Evolutionary conservation across 2,113 vertebrate species (phyloP).

Genomic region (Scytalopus superciliaris): DNA sequence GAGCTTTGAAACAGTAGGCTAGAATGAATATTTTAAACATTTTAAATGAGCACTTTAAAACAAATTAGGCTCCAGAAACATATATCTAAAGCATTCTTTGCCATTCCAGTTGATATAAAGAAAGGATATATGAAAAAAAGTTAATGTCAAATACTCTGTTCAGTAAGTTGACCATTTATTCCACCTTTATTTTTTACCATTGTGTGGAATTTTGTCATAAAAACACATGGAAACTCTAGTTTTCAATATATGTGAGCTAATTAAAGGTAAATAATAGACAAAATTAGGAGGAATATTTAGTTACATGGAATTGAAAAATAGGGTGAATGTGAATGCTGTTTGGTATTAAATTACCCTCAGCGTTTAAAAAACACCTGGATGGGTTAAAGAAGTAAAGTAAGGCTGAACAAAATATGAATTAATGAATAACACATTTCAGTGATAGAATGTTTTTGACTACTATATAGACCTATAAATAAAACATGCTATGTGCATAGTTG

Average conservation of each 20-base stretch:
- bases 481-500: slow-evolving; percentile 50
- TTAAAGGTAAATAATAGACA: slow-evolving; percentile 66
- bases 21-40: slow-evolving; percentile 39
- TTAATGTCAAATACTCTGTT: slow-evolving; percentile 17
- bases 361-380: slow-evolving; percentile 71
- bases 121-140: slow-evolving; percentile 41
- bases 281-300: slow-evolving; percentile 46
- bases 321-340: slow-evolving; percentile 11
- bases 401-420: slow-evolving; percentile 73
- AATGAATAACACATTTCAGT: slow-evolving; percentile 75
- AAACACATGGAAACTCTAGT: neutral
- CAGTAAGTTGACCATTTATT: neutral
- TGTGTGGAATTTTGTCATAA: slow-evolving; percentile 36
- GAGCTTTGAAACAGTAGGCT: slow-evolving; percentile 34
- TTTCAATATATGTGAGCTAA: slow-evolving; percentile 32
- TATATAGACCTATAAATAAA: slow-evolving; percentile 74
- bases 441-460: slow-evolving; percentile 66
- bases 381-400: slow-evolving; percentile 66
- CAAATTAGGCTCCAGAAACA: slow-evolving; percentile 35
- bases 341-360: slow-evolving; percentile 59
- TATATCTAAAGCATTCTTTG: neutral
- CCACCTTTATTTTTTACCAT: neutral
- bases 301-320: slow-evolving; percentile 48
- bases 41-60: slow-evolving; percentile 32
- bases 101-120: neutral